These are phyloP conservation scores for Patagioenas fasciata DNA, from an alignment of 2,113 vertebrate species.

Conservation along the genomic window DNA sequence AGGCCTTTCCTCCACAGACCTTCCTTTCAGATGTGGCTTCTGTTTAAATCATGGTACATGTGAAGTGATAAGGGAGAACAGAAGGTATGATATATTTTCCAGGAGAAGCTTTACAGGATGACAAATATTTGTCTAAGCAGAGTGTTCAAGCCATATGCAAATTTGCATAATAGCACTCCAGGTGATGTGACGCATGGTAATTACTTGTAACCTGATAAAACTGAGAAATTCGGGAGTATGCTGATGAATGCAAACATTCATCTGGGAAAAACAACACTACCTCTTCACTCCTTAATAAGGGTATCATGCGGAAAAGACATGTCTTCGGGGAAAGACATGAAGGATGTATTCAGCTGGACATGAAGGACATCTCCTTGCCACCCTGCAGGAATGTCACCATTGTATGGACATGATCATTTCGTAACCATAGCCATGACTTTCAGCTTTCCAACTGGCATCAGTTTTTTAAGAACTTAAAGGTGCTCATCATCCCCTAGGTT, in stretches of 20 bases:
- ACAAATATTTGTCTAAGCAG: constrained; percentile 77
- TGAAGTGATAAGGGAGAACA: constrained; percentile 18
- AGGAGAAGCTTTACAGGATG: constrained; percentile 65
- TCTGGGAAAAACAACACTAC: neutral
- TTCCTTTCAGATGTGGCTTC: constrained; percentile 6
- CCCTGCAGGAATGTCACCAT: neutral
- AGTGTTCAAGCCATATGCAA: constrained; percentile 61
- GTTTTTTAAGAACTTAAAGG: neutral
- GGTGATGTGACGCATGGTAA: constrained; percentile 62
- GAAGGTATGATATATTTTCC: constrained; percentile 55
- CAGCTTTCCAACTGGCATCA: neutral
- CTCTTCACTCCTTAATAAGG: neutral
- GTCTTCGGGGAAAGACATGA: neutral
- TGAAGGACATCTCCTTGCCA: neutral
- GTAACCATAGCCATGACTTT: neutral
- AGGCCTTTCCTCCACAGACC: neutral
- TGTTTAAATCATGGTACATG: constrained; percentile 17
- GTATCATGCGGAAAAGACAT: neutral
- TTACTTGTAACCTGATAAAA: constrained; percentile 58
- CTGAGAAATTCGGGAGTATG: constrained; percentile 2
- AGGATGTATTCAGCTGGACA: neutral
- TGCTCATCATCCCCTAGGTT: neutral
- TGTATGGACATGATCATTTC: neutral
- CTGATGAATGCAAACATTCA: neutral
- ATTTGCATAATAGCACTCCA: constrained; percentile 74